These are phyloP conservation scores for Orussus abietinus DNA, from an alignment of 1,140 invertebrate species.

Conservation along the genomic window DNA sequence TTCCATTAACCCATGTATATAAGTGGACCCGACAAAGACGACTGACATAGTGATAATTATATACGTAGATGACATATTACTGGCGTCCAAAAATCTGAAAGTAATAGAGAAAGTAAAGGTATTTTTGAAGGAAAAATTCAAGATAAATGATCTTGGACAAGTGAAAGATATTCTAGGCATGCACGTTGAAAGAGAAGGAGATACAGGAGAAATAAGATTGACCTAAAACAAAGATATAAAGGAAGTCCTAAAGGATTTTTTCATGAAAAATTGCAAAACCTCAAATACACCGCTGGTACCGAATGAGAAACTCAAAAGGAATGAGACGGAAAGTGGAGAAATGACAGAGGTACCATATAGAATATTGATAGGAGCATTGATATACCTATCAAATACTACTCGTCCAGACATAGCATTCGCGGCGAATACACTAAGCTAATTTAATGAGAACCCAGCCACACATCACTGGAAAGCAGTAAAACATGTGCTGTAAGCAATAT, in stretches of 20 bases:
- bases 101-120: conserved; percentile 6
- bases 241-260: conserved; percentile 10
- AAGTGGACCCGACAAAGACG: background rate
- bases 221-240: conserved; percentile 13
- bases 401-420: conserved; percentile 46
- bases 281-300: conserved; percentile 16
- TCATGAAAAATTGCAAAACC: conserved; percentile 20
- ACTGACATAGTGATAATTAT: conserved; percentile 10
- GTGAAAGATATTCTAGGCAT: conserved; percentile 13
- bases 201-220: conserved; percentile 10
- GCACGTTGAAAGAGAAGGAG: conserved; percentile 5
- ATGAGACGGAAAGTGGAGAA: conserved; percentile 3
- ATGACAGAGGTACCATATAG: conserved; percentile 26
- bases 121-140: conserved; percentile 5
- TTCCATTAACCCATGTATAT: conserved; percentile 15
- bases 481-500: too few relatives aligned
- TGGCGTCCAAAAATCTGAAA: conserved; percentile 7
- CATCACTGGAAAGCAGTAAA: too few relatives aligned
- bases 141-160: conserved; percentile 18
- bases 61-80: conserved; percentile 15
- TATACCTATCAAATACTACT: conserved; percentile 34
- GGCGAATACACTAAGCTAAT: too few relatives aligned
- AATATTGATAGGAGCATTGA: conserved; percentile 31
- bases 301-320: conserved; percentile 23
- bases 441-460: too few relatives aligned